Percentiles rank a stretch among this genome's conserved stretches.
Conservation (phyloP, 2,113 vertebrate species). For the Ptilorrhoa leucosticta region DNA sequence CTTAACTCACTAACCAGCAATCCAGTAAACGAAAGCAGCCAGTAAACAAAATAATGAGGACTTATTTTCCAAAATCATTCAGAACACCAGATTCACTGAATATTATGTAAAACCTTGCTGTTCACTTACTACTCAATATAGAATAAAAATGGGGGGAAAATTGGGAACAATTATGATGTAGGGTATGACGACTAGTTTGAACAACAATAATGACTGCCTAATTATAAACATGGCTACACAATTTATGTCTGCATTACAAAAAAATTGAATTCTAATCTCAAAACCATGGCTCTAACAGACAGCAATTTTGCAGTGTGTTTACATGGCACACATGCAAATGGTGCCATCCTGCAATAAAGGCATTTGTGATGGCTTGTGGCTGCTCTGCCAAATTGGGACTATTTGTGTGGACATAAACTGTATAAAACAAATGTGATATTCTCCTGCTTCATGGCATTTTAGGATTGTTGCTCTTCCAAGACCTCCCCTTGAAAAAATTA, state of each 20-base stretch:
- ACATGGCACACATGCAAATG: background rate
- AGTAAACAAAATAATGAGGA: slow-evolving; percentile 46
- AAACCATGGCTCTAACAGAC: slow-evolving; percentile 27
- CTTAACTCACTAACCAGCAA: slow-evolving; percentile 39
- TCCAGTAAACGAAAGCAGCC: slow-evolving; percentile 2
- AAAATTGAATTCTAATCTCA: slow-evolving; percentile 51
- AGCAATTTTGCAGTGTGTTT: background rate
- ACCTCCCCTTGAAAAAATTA: background rate
- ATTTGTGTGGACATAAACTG: background rate
- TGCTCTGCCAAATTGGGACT: background rate
- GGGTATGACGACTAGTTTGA: slow-evolving; percentile 46
- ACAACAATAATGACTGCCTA: slow-evolving; percentile 49
- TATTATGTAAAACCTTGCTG: background rate
- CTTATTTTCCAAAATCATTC: slow-evolving; percentile 15
- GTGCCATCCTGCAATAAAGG: background rate
- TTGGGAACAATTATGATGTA: background rate
- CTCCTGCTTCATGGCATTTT: background rate
- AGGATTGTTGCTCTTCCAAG: background rate
- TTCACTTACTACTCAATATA: background rate
- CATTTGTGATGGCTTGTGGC: background rate
- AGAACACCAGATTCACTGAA: background rate
- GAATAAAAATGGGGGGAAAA: slow-evolving; percentile 5
- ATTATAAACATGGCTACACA: slow-evolving; percentile 32
- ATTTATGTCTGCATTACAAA: slow-evolving; percentile 38
- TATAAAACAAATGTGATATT: background rate